phyloP scores from a whole-genome alignment of 2,797 vertebrate genomes.

The Coccyzus lansbergi region DNA sequence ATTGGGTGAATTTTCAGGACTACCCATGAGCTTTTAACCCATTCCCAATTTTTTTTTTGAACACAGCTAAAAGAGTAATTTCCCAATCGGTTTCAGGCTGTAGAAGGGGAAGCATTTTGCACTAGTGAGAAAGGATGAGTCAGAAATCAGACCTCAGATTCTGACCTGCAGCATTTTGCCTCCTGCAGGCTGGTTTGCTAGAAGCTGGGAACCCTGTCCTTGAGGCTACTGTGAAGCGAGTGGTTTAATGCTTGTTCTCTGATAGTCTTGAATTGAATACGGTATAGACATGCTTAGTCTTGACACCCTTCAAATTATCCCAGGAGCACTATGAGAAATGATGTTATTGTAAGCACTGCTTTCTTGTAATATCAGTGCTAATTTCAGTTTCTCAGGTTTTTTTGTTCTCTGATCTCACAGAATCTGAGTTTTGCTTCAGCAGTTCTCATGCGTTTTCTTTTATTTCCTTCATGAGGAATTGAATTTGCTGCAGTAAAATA shows the following conservation, averaged over 20 bases:
- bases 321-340: background rate
- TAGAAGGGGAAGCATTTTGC: background rate
- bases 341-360: background rate
- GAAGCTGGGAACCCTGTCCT: background rate
- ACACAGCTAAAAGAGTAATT: background rate
- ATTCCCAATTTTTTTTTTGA: background rate
- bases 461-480: constrained; percentile 38
- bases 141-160: background rate
- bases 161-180: background rate
- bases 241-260: background rate
- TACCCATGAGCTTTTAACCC: background rate
- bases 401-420: background rate
- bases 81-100: background rate
- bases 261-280: background rate
- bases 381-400: constrained; percentile 23
- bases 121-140: background rate
- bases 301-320: background rate
- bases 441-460: constrained; percentile 23
- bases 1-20: constrained; percentile 7
- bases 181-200: background rate
- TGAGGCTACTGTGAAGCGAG: background rate
- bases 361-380: background rate
- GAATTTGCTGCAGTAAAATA: constrained; percentile 53
- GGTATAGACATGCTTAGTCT: background rate
- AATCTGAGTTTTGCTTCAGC: background rate